A percentile compares a stretch with the other conserved stretches of the same genome.
phyloP scores from a whole-genome alignment of 2,797 vertebrate species.

The Dermochelys coriacea region DNA sequence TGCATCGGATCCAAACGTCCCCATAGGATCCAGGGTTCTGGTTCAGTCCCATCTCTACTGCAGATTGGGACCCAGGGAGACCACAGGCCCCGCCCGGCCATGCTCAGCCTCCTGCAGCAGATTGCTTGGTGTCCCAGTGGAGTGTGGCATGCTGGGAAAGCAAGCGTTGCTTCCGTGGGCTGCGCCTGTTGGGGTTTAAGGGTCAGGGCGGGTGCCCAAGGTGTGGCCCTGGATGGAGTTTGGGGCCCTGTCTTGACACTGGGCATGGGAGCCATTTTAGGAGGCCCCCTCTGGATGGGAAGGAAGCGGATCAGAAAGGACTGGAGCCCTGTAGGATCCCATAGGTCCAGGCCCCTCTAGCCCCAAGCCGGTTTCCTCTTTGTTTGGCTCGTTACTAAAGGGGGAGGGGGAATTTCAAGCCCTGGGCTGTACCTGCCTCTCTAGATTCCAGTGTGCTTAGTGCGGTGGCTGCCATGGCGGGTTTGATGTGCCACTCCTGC shows the following conservation, averaged over 20 bases:
- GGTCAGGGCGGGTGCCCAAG: neutral
- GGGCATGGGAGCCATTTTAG: neutral
- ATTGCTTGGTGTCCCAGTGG: neutral
- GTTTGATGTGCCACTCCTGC: accelerated
- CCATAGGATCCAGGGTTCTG: neutral
- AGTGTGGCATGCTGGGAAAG: neutral
- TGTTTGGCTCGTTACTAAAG: neutral
- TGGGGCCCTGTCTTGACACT: neutral
- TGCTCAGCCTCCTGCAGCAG: neutral
- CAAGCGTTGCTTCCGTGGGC: neutral
- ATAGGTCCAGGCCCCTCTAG: neutral
- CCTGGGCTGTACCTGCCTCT: neutral
- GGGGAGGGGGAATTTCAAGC: neutral
- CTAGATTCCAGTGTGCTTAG: neutral
- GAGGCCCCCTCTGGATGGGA: neutral
- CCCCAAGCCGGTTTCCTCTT: neutral
- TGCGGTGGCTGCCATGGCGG: neutral
- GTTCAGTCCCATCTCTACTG: neutral
- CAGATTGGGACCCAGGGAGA: neutral
- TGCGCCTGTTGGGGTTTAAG: neutral
- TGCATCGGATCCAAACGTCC: neutral
- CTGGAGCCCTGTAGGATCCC: neutral
- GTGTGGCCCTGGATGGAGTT: neutral
- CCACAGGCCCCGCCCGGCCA: neutral
- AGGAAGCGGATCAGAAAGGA: neutral